Conservation (phyloP, 2,888 invertebrate species). For the Noctua fimbriata region DNA sequence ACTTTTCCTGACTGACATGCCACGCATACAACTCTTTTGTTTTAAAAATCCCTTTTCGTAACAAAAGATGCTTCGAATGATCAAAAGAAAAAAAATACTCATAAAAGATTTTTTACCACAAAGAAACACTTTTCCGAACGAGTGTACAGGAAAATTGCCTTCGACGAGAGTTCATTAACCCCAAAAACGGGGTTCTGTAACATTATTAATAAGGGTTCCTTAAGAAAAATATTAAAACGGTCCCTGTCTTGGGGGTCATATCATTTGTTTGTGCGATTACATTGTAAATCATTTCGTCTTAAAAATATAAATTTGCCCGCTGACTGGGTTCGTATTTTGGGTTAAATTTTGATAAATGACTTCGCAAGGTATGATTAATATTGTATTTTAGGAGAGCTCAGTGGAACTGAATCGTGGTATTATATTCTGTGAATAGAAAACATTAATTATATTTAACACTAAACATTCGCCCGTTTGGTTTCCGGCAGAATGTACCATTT, state of each 20-base stretch:
- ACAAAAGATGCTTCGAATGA: slow-evolving; percentile 46
- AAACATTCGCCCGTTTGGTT: slow-evolving; percentile 11
- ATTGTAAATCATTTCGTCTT: slow-evolving; percentile 51
- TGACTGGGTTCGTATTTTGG: slow-evolving; percentile 46
- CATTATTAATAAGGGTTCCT: slow-evolving; percentile 66
- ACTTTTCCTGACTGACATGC: slow-evolving; percentile 32
- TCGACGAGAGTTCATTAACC: slow-evolving; percentile 70
- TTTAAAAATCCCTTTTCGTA: slow-evolving; percentile 50
- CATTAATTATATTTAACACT: slow-evolving; percentile 45
- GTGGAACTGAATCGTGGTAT: slow-evolving; percentile 32
- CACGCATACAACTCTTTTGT: slow-evolving; percentile 52
- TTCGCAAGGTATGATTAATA: slow-evolving; percentile 53
- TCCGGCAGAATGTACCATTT: background rate
- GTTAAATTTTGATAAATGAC: slow-evolving; percentile 58
- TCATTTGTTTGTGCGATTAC: slow-evolving; percentile 61
- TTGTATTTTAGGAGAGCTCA: slow-evolving; percentile 41
- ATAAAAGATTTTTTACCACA: slow-evolving; percentile 67
- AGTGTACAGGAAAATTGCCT: slow-evolving; percentile 74
- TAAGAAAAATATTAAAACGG: slow-evolving; percentile 62
- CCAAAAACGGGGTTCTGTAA: slow-evolving; percentile 54
- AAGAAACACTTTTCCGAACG: slow-evolving; percentile 73
- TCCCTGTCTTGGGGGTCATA: slow-evolving; percentile 34
- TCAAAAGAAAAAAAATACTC: slow-evolving; percentile 61
- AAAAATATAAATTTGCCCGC: slow-evolving; percentile 50
- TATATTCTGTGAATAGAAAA: slow-evolving; percentile 31